These are phyloP conservation scores for Xanthorhoe spadicearia DNA, from an alignment of 2,888 invertebrate species.

Conservation along the genomic window DNA sequence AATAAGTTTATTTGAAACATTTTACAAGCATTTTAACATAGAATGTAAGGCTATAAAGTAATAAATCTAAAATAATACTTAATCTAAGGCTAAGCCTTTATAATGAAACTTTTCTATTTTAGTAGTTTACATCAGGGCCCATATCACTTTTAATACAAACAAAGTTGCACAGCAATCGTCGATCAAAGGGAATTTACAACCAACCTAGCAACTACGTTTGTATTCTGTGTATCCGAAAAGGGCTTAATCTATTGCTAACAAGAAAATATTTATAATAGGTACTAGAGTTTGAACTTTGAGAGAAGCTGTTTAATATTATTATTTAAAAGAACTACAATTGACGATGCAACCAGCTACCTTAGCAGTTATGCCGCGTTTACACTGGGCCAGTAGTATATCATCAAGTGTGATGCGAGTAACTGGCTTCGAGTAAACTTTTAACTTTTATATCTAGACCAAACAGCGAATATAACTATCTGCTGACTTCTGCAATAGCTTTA, in stretches of 20 bases:
- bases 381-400: slow-evolving; percentile 27
- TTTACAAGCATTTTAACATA: slow-evolving; percentile 23
- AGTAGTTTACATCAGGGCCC: neutral
- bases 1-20: slow-evolving; percentile 8
- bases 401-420: slow-evolving; percentile 11
- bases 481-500: too few species aligned
- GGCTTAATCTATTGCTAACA: slow-evolving; percentile 29
- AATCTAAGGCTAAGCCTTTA: slow-evolving; percentile 40
- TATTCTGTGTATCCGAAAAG: neutral
- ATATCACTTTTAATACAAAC: slow-evolving; percentile 1
- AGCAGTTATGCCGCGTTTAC: slow-evolving; percentile 48
- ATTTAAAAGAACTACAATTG: slow-evolving; percentile 53
- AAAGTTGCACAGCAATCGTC: neutral
- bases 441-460: slow-evolving; percentile 2
- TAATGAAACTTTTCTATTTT: slow-evolving; percentile 30
- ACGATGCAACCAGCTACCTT: slow-evolving; percentile 55
- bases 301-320: slow-evolving; percentile 20
- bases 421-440: slow-evolving; percentile 11
- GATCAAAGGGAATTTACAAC: neutral
- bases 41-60: slow-evolving; percentile 8
- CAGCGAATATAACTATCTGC: neutral
- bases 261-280: slow-evolving; percentile 25
- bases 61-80: slow-evolving; percentile 29
- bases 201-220: neutral
- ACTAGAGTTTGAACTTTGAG: slow-evolving; percentile 34